Conservation (phyloP, 1,140 invertebrate genomes). For the Pollicipes pollicipes region DNA sequence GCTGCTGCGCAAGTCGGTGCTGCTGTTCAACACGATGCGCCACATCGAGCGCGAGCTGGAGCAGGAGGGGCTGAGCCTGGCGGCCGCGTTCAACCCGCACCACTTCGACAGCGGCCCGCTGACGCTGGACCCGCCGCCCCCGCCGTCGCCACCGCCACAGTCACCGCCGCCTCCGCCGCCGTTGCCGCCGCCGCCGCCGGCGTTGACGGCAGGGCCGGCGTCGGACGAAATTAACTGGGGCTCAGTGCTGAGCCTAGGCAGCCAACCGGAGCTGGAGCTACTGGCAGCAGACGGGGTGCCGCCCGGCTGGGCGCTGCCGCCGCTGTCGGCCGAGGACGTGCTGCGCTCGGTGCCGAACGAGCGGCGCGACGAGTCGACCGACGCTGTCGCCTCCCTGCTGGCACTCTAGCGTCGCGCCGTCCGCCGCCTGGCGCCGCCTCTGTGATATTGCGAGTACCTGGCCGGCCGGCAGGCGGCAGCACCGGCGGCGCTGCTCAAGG, state of each 20-base stretch:
- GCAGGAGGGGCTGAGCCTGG: constrained; percentile 38
- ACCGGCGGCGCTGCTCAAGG: not conserved
- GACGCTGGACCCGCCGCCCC: constrained; percentile 20
- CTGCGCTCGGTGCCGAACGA: not conserved
- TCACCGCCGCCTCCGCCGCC: constrained; percentile 14
- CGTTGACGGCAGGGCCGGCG: constrained; percentile 12
- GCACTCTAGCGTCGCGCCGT: not conserved
- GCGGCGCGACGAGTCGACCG: not conserved
- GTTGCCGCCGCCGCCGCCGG: constrained; percentile 13
- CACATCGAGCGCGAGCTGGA: constrained; percentile 80
- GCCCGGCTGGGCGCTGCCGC: constrained; percentile 31
- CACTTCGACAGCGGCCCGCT: constrained; percentile 13
- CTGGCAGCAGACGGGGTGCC: constrained; percentile 23
- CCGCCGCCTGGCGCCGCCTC: not conserved
- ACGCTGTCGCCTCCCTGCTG: not conserved
- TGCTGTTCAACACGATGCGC: constrained; percentile 83
- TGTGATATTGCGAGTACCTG: constrained; percentile 1
- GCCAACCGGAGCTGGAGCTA: constrained; percentile 54
- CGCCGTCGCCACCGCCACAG: constrained; percentile 27
- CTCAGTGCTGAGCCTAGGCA: constrained; percentile 65
- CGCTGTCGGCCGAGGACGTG: constrained; percentile 29
- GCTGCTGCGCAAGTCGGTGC: constrained; percentile 71
- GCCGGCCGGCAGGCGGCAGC: no score
- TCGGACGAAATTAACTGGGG: constrained; percentile 56
- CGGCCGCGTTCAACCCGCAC: constrained; percentile 17